These are phyloP conservation scores for Ivindomyrus marchei DNA, from an alignment of 2,113 vertebrate genomes.

Conservation along the genomic window DNA sequence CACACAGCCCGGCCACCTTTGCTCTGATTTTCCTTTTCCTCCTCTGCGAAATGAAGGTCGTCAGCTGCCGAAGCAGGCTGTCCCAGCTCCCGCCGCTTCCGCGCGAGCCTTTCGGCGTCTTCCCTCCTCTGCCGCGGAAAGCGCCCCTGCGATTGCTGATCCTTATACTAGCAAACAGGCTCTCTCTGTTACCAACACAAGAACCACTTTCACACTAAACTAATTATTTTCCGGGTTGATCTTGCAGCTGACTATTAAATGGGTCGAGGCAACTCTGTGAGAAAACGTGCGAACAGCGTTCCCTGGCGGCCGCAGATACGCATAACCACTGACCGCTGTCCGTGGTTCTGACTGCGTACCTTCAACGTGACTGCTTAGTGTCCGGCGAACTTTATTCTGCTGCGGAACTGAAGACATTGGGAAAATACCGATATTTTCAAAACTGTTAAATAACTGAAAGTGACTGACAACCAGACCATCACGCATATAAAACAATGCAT, in stretches of 20 bases:
- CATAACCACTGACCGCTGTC: constrained; percentile 37
- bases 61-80: neutral
- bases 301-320: constrained; percentile 32
- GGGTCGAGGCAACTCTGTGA: neutral
- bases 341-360: constrained; percentile 44
- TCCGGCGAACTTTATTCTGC: neutral
- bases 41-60: constrained; percentile 14
- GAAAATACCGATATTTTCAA: neutral
- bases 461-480: neutral
- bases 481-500: neutral
- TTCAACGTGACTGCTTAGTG: neutral
- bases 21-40: too few relatives aligned
- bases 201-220: neutral
- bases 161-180: neutral
- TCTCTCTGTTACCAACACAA: neutral
- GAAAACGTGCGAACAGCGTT: constrained; percentile 35
- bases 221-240: neutral
- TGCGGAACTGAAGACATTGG: neutral
- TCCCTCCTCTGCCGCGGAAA: neutral
- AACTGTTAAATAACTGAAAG: neutral
- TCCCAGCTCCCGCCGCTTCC: neutral
- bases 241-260: neutral
- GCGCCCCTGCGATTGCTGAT: neutral
- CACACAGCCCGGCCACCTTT: neutral
- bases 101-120: neutral